Conservation (phyloP, 2,797 vertebrate genomes). For the Macrochelys suwanniensis region DNA sequence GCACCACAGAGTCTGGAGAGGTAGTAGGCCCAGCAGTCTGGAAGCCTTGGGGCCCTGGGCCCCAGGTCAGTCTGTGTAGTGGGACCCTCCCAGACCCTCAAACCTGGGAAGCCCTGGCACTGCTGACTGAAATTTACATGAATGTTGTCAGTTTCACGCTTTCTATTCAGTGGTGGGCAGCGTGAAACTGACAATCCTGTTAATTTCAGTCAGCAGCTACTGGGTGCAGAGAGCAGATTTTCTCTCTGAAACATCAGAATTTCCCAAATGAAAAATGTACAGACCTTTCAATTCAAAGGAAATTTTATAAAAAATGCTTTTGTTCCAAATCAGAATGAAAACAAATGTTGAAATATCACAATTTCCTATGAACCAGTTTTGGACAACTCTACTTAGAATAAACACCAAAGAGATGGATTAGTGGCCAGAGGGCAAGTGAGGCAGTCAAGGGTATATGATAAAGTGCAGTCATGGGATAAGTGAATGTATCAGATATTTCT, state of each 20-base stretch:
- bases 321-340: neutral
- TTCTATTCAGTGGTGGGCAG: neutral
- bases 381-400: neutral
- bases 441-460: neutral
- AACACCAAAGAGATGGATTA: conserved; percentile 8
- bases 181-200: neutral
- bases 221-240: neutral
- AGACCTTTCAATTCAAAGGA: neutral
- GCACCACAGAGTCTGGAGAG: neutral
- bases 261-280: neutral
- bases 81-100: neutral
- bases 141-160: neutral
- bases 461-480: no score
- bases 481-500: neutral
- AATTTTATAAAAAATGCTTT: neutral
- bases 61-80: neutral
- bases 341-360: neutral
- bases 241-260: neutral
- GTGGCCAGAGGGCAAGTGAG: neutral
- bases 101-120: neutral
- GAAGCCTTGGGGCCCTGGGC: neutral
- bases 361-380: neutral
- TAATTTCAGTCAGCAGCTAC: neutral
- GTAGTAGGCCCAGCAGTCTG: neutral
- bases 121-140: neutral